Evolutionary conservation across 1,140 invertebrate genomes (phyloP), one percentile per base, ranked within the genome.

Genomic region (Drosophila leontia): DNA sequence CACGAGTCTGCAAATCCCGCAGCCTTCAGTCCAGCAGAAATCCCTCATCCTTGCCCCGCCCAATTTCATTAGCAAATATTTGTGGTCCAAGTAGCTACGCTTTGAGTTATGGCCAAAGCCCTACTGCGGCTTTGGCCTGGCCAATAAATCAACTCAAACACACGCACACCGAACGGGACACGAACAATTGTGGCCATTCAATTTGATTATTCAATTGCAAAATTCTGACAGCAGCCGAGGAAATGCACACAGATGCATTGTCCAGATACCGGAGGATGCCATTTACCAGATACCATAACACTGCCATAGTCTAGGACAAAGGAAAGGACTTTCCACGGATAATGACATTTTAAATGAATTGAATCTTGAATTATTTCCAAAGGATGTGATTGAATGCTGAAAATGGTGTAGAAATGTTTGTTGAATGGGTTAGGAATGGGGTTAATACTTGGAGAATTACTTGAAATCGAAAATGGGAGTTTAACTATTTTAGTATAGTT

Each of bases 31-130:
- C 47, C 39, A 1, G 0, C n/a, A 17, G n/a, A 32, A 51, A 34
- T 51, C 50, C 29, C 50, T 51, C 50, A 51, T 51, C 34, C 3
- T 9, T 5, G 6, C 26, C 17, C 75, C 35, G 51, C 39, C 37
- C 71, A 63, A 83, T 88, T 88, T 86, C 78, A 88, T 83, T 86
- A 77, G 63, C 84, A 83, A 86, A 86, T 88, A 86, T 86, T 86
- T 88, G 80, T 55, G 80, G 70, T 60, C 57, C 75, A 88, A 75
- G 51, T 48, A 56, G 47, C 68, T 35, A 23, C 37, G 37, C 68
- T 88, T 80, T 86, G 85, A 86, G 67, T 86, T 86, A 86, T 88
- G 57, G 71, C 76, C 48, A 42, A 74, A 44, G 26, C 26, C 44
- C 44, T 29, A 35, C 17, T 72, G 67, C 32, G 53, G 68, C 55